Base-by-base conservation (phyloP, 2,797 vertebrate species). In the Macropus fuliginosus region DNA sequence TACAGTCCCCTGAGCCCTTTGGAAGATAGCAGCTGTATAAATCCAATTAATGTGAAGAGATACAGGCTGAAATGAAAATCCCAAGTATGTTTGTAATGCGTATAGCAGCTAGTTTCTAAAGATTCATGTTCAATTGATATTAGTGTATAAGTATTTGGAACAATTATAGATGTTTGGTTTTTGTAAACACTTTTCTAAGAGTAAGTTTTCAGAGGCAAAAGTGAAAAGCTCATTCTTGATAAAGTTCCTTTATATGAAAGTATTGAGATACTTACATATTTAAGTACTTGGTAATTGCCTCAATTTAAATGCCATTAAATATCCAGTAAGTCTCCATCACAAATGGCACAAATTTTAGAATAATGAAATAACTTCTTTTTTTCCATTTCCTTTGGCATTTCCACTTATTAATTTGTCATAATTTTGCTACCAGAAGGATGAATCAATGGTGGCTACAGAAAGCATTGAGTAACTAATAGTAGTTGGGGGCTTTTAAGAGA, bases 191-290 rank as follows among this genome's bases (percentile, higher is more conserved):
- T 96, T 91, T 96, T 91, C 95, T 94, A 56, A 93, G 54, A 9
- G 62, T 94, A 92, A n/a, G 9, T 55, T 91, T 92, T 95, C 66
- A 95, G 54, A 29, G 89, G 16, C 40, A 94, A 93, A 74, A 46
- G 16, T 46, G 24, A 92, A 95, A 94, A 91, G 50, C 92, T 95
- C 93, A 94, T 92, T n/a, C 29, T 95, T 95, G 92, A 55, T 54
- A 92, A 93, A 56, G 92, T 95, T 96, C n/a, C 94, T 92, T 93
- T 95, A 34, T 94, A 62, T 34, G 94, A 96, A 95, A n/a, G 90
- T 56, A 87, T 66, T 94, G 91, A 97, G 94, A 93, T 92, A 89
- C 40, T 94, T 95, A 95, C 91, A 91, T 81, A 94, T 89, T 57
- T 74, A 74, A 94, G 55, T 4, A 40, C 74, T 96, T 93, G 74